Base-by-base conservation (phyloP, 2,888 invertebrate species). In the Cantharis rufa region DNA sequence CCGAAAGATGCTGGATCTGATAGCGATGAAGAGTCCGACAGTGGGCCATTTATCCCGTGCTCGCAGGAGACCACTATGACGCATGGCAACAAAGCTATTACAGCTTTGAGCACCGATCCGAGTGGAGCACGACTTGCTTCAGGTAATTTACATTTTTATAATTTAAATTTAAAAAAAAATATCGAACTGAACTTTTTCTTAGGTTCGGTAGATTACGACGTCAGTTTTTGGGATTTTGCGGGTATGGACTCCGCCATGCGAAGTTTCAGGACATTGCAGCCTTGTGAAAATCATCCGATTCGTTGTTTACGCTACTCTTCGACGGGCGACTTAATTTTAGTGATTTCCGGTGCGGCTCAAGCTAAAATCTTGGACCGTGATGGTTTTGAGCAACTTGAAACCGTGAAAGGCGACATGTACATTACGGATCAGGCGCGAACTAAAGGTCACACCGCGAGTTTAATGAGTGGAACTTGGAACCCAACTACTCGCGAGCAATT, bases 211-310 rank as follows among this genome's bases (percentile, higher is more conserved):
- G 99, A 99, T 87, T 99, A 98, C 88, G 97, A 98, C 82, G 95
- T 99, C 1, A 95, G 95, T 72, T 96, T 99, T 83, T 99, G 98
- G 98, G 99, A 99, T 87, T 99, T 99, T 90, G 96, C 98, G 79
- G 99, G 98, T 4, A 99, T 99, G 98, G 98, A 99, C 87, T 92
- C 95, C 0, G 93, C 95, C 0, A 92, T 98, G 90, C 93, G 95
- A 71, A 96, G 97, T 69, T 99, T 98, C 87, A 92, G 98, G 18
- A 95, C 95, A 0, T 89, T 98, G n/a, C 95, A 95, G 81, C 98
- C 99, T 0, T 98, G 98, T 86, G 98, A 98, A 88, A 96, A 95
- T 86, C 98, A 99, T 88, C 97, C 97, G 0, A 97, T 99, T 77
- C 94, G 94, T 80, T 92, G 94, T 62, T 87, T 98, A 0, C 95